Evolutionary conservation across 2,888 invertebrate genomes (phyloP).

Genomic region (Mactromeris polynyma): DNA sequence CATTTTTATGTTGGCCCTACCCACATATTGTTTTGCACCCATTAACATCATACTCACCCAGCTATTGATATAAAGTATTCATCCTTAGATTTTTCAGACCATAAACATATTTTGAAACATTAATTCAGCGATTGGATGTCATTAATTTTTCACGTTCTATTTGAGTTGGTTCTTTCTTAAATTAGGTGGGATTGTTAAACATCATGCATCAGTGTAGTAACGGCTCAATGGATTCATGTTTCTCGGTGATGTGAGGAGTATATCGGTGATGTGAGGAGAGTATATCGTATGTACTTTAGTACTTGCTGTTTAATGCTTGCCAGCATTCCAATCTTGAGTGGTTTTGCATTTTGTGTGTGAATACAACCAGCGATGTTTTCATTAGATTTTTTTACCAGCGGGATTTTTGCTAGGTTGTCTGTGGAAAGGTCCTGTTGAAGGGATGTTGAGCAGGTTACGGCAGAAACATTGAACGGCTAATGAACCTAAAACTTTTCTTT

Average conservation of each 20-base stretch:
- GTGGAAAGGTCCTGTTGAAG: neutral
- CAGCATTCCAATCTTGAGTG: neutral
- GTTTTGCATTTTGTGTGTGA: neutral
- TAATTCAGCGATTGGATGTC: neutral
- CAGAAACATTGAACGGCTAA: neutral
- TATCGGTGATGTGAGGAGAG: neutral
- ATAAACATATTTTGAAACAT: neutral
- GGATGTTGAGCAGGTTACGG: neutral
- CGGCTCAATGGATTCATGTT: no score
- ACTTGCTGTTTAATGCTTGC: neutral
- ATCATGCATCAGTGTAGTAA: neutral
- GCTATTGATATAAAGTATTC: neutral
- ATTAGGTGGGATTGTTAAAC: neutral
- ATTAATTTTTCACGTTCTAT: neutral
- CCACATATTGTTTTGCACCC: neutral
- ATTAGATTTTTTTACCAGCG: neutral
- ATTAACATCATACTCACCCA: neutral
- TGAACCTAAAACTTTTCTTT: neutral
- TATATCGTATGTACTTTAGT: neutral
- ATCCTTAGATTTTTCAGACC: neutral
- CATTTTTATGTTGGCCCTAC: neutral
- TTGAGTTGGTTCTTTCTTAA: neutral
- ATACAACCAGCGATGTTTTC: neutral
- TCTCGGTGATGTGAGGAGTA: no score
- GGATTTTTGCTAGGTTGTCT: neutral